phyloP scores from a whole-genome alignment of 2,797 vertebrate genomes.

The Babyrousa celebensis region DNA sequence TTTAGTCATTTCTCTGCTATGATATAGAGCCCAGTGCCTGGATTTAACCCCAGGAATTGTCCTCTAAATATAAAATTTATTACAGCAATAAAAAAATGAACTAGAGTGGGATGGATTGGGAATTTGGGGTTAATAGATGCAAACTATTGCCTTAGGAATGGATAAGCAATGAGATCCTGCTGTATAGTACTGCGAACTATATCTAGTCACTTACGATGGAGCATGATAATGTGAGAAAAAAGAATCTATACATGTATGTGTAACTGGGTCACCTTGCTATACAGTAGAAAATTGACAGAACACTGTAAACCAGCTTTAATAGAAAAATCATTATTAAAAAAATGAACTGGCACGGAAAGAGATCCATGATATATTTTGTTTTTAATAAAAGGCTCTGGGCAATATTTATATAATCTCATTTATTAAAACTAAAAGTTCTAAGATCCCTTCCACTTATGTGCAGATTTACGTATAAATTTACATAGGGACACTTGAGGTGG shows the following conservation, averaged over 20 bases:
- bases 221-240: no score
- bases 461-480: not conserved
- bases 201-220: no score
- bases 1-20: not conserved
- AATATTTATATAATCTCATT: not conserved
- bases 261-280: no score
- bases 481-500: not conserved
- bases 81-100: not conserved
- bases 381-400: not conserved
- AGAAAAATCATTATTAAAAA: no score
- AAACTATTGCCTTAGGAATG: no score
- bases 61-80: not conserved
- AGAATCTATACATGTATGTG: no score
- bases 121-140: no score
- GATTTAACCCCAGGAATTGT: not conserved
- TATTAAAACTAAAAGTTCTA: not conserved
- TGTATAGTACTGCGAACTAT: no score
- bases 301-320: no score
- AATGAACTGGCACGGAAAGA: not conserved
- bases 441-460: not conserved
- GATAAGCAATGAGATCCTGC: no score
- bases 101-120: no score
- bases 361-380: not conserved
- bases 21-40: not conserved
- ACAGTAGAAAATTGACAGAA: no score